These are phyloP conservation scores for Catharus ustulatus DNA, from an alignment of 2,797 vertebrate species.

Conservation along the genomic window DNA sequence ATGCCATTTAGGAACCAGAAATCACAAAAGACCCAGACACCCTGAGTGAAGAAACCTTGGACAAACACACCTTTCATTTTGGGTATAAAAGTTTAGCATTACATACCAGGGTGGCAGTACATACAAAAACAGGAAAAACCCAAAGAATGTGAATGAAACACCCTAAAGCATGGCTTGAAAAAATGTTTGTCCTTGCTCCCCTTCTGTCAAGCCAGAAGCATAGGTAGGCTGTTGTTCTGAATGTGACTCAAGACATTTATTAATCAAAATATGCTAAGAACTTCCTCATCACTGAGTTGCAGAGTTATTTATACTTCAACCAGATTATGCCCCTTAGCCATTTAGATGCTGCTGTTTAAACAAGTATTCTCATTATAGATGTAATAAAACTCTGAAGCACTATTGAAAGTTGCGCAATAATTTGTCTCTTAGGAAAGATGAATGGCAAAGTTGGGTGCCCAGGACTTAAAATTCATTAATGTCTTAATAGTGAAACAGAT, in stretches of 20 bases:
- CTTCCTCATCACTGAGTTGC: background rate
- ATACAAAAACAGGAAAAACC: background rate
- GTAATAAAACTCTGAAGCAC: slow-evolving; percentile 74
- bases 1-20: background rate
- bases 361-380: slow-evolving; percentile 54
- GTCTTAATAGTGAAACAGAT: slow-evolving; percentile 84
- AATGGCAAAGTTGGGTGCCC: slow-evolving; percentile 80
- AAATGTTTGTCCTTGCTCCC: background rate
- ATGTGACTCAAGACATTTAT: background rate
- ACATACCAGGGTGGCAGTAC: accelerated
- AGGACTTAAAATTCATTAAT: slow-evolving; percentile 86
- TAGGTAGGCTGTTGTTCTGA: background rate
- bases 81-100: background rate
- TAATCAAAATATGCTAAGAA: slow-evolving; percentile 24
- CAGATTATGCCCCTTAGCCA: background rate
- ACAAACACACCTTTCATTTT: background rate
- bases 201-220: background rate
- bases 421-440: slow-evolving; percentile 88
- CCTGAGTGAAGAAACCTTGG: background rate
- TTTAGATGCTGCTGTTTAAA: slow-evolving; percentile 48
- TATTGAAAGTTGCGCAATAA: slow-evolving; percentile 88
- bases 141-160: background rate
- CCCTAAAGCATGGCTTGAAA: background rate
- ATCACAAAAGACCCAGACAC: background rate
- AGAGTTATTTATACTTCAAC: slow-evolving; percentile 52